Evolutionary conservation across 2,888 invertebrate species (phyloP).

Genomic region (Drosophila pegasa): DNA sequence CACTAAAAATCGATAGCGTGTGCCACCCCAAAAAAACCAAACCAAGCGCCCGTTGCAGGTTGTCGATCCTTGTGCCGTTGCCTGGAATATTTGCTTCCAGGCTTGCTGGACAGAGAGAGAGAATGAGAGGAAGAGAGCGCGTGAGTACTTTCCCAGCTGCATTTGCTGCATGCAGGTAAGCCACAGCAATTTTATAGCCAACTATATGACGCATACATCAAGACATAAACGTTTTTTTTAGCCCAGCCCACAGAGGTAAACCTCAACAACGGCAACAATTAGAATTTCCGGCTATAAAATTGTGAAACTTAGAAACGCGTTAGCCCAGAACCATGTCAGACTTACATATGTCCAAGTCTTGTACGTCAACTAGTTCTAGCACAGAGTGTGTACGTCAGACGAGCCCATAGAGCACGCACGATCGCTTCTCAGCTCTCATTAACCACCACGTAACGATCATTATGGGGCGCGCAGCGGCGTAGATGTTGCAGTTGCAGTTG

Average conservation of each 20-base stretch:
- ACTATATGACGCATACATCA: constrained; percentile 43
- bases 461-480: constrained; percentile 37
- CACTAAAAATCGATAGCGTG: constrained; percentile 73
- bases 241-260: constrained; percentile 19
- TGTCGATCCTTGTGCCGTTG: constrained; percentile 66
- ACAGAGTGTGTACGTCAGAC: constrained; percentile 29
- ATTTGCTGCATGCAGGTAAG: constrained; percentile 45
- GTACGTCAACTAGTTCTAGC: constrained; percentile 32
- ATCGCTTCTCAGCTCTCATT: constrained; percentile 43
- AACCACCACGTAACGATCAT: constrained; percentile 57
- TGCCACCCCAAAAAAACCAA: constrained; percentile 47
- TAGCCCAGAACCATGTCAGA: constrained; percentile 71
- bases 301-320: constrained; percentile 60
- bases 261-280: constrained; percentile 67
- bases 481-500: constrained; percentile 29
- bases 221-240: constrained; percentile 33
- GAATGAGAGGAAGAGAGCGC: background rate
- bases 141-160: constrained; percentile 28
- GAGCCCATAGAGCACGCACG: constrained; percentile 40
- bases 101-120: constrained; percentile 5
- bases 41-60: constrained; percentile 54
- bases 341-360: constrained; percentile 14
- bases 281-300: constrained; percentile 74
- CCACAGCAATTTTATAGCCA: constrained; percentile 36
- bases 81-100: constrained; percentile 64